Conservation (phyloP, 2,113 vertebrate species). For the Megaceryle torquata region DNA sequence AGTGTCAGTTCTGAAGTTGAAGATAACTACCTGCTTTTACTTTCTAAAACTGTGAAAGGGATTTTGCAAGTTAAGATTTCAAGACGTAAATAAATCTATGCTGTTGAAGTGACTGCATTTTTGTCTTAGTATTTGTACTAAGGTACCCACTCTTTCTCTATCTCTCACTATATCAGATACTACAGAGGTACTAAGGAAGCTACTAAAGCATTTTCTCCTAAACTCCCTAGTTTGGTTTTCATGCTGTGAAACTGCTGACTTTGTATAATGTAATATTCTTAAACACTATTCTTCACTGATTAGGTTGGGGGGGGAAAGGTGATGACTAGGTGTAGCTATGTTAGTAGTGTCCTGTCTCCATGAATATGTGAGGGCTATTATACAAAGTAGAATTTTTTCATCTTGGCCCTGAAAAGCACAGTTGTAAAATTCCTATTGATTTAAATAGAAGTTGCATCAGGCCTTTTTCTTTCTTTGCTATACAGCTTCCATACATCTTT, state of each 20-base stretch:
- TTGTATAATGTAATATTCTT: not conserved
- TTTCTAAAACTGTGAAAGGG: not conserved
- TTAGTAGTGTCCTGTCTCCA: not conserved
- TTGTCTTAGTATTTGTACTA: not conserved
- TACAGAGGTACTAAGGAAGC: not conserved
- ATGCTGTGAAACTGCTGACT: not conserved
- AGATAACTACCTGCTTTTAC: not conserved
- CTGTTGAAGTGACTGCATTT: not conserved
- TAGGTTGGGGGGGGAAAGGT: not conserved
- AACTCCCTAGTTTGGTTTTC: not conserved
- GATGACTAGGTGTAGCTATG: not conserved
- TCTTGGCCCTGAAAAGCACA: not conserved
- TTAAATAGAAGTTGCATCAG: not conserved
- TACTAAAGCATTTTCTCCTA: not conserved
- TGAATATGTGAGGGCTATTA: not conserved
- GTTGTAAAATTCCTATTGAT: not conserved
- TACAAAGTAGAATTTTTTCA: not conserved
- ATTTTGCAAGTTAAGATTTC: not conserved
- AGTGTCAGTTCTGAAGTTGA: not conserved
- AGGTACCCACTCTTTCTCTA: not conserved
- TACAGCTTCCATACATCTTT: not conserved
- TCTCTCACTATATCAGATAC: not conserved
- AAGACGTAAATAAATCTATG: not conserved
- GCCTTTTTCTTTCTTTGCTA: not conserved
- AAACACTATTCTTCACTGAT: not conserved